Conservation (phyloP, 53 echinoderm and acorn worm species). For the Glandiceps talaboti region DNA sequence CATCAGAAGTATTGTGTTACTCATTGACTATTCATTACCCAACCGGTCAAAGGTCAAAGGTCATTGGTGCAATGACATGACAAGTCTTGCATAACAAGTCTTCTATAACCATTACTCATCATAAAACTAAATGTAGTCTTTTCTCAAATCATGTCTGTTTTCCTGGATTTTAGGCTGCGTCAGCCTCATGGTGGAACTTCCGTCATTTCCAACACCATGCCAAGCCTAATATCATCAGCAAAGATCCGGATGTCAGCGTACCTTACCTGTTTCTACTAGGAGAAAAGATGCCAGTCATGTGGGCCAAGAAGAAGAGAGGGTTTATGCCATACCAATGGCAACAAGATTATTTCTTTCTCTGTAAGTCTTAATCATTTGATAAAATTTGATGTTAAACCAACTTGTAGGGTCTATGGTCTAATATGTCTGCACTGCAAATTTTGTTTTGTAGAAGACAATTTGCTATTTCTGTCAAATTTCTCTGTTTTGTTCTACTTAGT, state of each 20-base stretch:
- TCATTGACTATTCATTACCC: too few species aligned
- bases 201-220: constrained; percentile 97
- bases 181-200: constrained; percentile 90
- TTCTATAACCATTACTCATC: too few species aligned
- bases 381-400: too few species aligned
- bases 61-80: too few species aligned
- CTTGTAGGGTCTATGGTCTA: too few species aligned
- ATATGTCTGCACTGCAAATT: neutral
- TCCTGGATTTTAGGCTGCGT: constrained; percentile 80
- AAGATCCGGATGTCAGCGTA: constrained; percentile 86
- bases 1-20: too few species aligned
- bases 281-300: constrained; percentile 68
- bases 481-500: too few species aligned
- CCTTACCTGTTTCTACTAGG: constrained; percentile 86
- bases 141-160: too few species aligned
- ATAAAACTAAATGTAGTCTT: too few species aligned
- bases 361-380: too few species aligned
- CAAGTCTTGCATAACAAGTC: too few species aligned
- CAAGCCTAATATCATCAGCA: constrained; percentile 89
- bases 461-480: neutral
- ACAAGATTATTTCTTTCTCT: constrained; percentile 80
- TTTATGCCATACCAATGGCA: constrained; percentile 86
- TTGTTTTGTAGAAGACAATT: neutral
- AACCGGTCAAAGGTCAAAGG: too few species aligned
- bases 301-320: constrained; percentile 28